Evolutionary conservation across 2,888 invertebrate genomes (phyloP), one percentile per base, ranked within the genome.

Genomic region (Agriotes lineatus): DNA sequence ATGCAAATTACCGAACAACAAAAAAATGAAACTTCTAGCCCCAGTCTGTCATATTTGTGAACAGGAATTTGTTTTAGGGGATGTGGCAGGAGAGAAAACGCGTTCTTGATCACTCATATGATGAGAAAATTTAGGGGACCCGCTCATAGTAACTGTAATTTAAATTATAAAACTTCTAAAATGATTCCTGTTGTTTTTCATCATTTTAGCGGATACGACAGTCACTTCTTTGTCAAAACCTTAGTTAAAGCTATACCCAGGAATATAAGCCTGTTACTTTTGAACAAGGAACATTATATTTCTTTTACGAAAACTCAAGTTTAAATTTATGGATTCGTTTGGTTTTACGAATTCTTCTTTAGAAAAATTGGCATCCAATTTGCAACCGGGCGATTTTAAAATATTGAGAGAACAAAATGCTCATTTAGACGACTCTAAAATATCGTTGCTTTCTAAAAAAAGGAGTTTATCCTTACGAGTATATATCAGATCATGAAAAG

Each of bases 121-220:
- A 75, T 76, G 0, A 76, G 77, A 16, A 54, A 22, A n/a, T 77
- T 35, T 44, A 37, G 73, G 6, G 74, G 74, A 1, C 58, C 68
- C 0, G 69, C 74, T 4, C 76, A 77, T 42, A 42, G 69, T 2
- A 19, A 2, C 6, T 79, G 79, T n/a, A n/a, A n/a, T n/a, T n/a
- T n/a, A n/a, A n/a, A n/a, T n/a, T n/a, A n/a, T n/a, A n/a, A n/a
- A n/a, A 63, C 72, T 3, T 59, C 71, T 0, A 37, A 69, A 2
- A 42, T 60, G 5, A 70, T 80, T 14, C 80, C 79, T 1, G 62
- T 79, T 0, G 57, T 79, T 6, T 75, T 78, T 37, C 79, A 78
- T 57, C 78, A 78, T n/a, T n/a, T n/a, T n/a, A n/a, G n/a, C n/a
- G n/a, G n/a, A n/a, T n/a, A n/a, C n/a, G n/a, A n/a, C n/a, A n/a